Conservation (phyloP, 2,113 vertebrate genomes). For the Prochilodus magdalenae region DNA sequence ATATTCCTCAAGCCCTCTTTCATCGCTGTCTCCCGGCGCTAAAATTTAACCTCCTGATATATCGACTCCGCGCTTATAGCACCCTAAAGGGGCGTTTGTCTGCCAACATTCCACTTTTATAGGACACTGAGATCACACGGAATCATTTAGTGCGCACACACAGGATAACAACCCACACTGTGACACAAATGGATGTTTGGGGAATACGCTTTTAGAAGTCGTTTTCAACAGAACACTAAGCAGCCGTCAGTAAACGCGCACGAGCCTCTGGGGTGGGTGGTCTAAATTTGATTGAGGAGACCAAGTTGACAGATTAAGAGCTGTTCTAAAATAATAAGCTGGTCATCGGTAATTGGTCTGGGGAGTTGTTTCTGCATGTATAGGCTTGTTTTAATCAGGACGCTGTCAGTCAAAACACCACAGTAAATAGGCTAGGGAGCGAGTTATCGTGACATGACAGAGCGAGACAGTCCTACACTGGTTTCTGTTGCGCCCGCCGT, state of each 20-base stretch:
- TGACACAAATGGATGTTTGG: slow-evolving; percentile 50
- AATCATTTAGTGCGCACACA: slow-evolving; percentile 49
- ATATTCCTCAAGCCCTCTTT: slow-evolving; percentile 51
- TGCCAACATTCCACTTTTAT: slow-evolving; percentile 60
- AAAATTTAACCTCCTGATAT: slow-evolving; percentile 55
- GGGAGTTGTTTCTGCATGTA: slow-evolving; percentile 55
- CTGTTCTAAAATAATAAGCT: slow-evolving; percentile 55
- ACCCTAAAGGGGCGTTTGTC: slow-evolving; percentile 65
- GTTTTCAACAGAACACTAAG: slow-evolving; percentile 44
- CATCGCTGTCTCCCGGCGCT: slow-evolving; percentile 51
- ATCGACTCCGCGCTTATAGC: slow-evolving; percentile 59
- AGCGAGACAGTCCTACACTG: slow-evolving; percentile 27
- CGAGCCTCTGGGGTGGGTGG: slow-evolving; percentile 39
- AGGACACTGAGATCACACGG: slow-evolving; percentile 61
- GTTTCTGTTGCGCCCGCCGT: slow-evolving; percentile 9
- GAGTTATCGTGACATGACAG: slow-evolving; percentile 41
- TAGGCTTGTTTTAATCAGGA: slow-evolving; percentile 57
- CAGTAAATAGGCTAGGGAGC: slow-evolving; percentile 37
- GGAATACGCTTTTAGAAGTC: slow-evolving; percentile 44
- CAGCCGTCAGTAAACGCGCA: background rate
- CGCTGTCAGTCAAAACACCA: slow-evolving; percentile 52
- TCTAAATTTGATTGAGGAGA: slow-evolving; percentile 53
- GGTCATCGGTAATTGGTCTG: slow-evolving; percentile 55
- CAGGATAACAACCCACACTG: slow-evolving; percentile 35
- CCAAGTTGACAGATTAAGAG: slow-evolving; percentile 50